phyloP scores from a whole-genome alignment of 2,797 vertebrate genomes.

The Cygnus olor region DNA sequence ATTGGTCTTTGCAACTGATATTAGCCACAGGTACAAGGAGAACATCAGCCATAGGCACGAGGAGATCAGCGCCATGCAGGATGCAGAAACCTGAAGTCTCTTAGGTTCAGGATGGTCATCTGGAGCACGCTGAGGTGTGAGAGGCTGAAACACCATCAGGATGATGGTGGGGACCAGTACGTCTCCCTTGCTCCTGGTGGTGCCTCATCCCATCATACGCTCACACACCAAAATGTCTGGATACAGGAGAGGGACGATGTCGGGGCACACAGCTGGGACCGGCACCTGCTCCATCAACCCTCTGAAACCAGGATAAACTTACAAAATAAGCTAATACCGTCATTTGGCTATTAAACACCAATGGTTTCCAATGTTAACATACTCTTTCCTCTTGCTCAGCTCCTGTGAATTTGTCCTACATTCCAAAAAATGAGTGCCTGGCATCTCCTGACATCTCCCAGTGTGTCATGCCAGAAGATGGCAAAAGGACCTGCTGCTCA shows the following conservation, averaged over 20 bases:
- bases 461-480: neutral
- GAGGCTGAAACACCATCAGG: fast-evolving
- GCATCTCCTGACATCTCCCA: neutral
- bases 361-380: neutral
- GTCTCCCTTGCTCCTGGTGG: neutral
- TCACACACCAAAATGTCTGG: neutral
- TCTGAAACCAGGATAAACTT: neutral
- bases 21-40: neutral
- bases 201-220: neutral
- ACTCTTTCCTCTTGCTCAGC: neutral
- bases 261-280: neutral
- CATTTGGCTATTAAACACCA: neutral
- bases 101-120: no score
- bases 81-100: neutral
- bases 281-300: neutral
- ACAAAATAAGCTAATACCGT: slow-evolving; percentile 1
- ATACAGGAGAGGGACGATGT: neutral
- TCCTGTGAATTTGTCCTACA: neutral
- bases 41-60: neutral
- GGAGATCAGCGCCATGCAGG: neutral
- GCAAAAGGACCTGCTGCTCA: neutral
- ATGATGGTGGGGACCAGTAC: neutral
- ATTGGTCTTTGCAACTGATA: neutral
- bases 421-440: neutral
- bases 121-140: neutral